phyloP scores from a whole-genome alignment of 2,113 vertebrate genomes.

The Phycodurus eques region DNA sequence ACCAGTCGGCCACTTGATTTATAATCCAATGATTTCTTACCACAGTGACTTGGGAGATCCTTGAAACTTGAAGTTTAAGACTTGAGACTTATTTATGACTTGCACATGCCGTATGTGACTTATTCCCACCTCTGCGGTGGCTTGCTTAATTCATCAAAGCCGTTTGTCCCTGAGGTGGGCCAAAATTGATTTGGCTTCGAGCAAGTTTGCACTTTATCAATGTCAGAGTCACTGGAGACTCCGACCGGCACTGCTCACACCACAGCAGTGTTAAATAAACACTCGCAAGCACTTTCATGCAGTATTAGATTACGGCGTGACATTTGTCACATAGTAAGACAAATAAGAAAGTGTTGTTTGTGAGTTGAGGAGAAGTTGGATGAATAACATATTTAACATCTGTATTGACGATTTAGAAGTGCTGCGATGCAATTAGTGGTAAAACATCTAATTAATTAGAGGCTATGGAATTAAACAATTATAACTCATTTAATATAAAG shows the following conservation, averaged over 20 bases:
- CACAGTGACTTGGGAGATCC: neutral
- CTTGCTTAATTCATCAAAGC: slow-evolving; percentile 3
- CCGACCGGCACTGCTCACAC: neutral
- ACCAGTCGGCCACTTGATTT: too few species aligned
- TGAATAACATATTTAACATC: neutral
- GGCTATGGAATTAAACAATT: neutral
- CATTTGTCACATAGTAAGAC: slow-evolving; percentile 9
- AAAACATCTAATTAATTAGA: neutral
- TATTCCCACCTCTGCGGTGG: neutral
- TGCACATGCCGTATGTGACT: neutral
- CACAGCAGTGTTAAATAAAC: slow-evolving; percentile 3
- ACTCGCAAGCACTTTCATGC: slow-evolving; percentile 10
- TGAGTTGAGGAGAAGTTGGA: neutral
- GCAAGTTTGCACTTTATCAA: neutral
- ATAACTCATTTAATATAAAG: neutral
- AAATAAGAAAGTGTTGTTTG: slow-evolving; percentile 6
- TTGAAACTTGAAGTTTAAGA: neutral
- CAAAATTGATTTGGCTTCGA: slow-evolving; percentile 8
- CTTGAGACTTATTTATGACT: neutral
- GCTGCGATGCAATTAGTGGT: neutral
- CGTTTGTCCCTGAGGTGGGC: slow-evolving; percentile 4
- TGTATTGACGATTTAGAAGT: neutral
- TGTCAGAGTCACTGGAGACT: neutral
- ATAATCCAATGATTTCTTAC: neutral
- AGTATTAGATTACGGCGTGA: slow-evolving; percentile 10